Conservation (phyloP, 1,140 invertebrate species). For the Neodiprion lecontei region DNA sequence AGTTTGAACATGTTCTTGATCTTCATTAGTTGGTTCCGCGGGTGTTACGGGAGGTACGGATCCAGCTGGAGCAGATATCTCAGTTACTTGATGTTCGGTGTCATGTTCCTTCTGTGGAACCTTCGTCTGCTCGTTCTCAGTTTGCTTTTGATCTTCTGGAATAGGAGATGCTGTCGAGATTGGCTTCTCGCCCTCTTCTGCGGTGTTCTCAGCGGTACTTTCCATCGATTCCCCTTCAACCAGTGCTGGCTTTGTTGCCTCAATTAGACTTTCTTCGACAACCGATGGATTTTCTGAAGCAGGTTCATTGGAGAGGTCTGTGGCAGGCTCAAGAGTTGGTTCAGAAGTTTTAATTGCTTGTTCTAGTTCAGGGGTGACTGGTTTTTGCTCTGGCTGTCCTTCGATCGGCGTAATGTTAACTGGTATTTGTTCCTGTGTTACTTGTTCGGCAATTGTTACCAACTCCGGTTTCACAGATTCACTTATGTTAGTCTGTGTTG, state of each 20-base stretch:
- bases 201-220: background rate
- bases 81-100: constrained; percentile 12
- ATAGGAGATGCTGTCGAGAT: background rate
- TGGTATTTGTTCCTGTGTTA: constrained; percentile 25
- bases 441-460: constrained; percentile 24
- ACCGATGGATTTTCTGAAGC: background rate
- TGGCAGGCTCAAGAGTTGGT: constrained; percentile 47
- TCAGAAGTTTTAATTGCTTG: constrained; percentile 29
- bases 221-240: too few relatives aligned
- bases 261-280: constrained; percentile 32
- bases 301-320: constrained; percentile 13
- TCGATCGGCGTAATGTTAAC: constrained; percentile 27
- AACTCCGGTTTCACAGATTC: constrained; percentile 2
- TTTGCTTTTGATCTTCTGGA: background rate
- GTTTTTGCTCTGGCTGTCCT: background rate
- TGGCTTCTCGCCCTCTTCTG: background rate
- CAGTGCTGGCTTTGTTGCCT: background rate
- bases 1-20: constrained; percentile 28
- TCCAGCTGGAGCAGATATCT: constrained; percentile 3
- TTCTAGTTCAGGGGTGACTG: constrained; percentile 32
- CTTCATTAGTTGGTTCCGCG: background rate
- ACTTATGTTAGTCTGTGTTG: background rate
- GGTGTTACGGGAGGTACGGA: background rate
- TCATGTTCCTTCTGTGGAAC: background rate
- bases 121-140: background rate